phyloP scores from a whole-genome alignment of 2,113 vertebrate species.

The Piprites chloris region DNA sequence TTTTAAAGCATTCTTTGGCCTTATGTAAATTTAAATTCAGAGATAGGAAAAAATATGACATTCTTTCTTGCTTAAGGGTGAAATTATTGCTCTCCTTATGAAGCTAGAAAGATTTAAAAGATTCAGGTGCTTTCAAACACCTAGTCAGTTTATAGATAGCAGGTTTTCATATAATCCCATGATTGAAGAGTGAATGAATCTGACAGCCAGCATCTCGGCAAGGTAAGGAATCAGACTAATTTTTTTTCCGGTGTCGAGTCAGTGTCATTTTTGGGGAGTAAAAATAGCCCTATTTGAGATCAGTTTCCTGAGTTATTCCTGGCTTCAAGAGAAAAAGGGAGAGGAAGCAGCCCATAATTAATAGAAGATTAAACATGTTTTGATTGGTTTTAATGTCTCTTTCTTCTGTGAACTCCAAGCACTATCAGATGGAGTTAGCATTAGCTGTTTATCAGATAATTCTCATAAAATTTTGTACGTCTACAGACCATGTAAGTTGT shows the following conservation, averaged over 20 bases:
- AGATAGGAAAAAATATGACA: background rate
- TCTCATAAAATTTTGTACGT: background rate
- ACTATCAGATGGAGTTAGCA: background rate
- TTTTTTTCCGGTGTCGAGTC: background rate
- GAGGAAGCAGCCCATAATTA: background rate
- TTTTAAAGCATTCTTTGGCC: background rate
- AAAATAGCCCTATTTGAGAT: background rate
- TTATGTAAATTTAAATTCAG: constrained; percentile 4
- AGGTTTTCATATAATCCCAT: background rate
- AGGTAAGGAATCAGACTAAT: background rate
- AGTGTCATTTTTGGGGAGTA: background rate
- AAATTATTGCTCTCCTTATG: constrained; percentile 21
- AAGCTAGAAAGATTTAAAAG: constrained; percentile 1
- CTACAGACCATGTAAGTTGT: background rate
- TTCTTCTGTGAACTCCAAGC: background rate
- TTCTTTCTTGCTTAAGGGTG: constrained; percentile 2
- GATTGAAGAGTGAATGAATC: constrained; percentile 10
- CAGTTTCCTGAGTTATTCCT: background rate
- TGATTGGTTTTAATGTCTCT: background rate
- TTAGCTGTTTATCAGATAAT: background rate
- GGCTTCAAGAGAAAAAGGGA: background rate
- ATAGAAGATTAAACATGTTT: background rate
- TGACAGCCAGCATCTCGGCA: background rate
- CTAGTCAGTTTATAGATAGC: constrained; percentile 34
- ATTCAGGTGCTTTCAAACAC: constrained; percentile 13